phyloP scores from a whole-genome alignment of 2,888 invertebrate species.

The Creontiades dilutus region DNA sequence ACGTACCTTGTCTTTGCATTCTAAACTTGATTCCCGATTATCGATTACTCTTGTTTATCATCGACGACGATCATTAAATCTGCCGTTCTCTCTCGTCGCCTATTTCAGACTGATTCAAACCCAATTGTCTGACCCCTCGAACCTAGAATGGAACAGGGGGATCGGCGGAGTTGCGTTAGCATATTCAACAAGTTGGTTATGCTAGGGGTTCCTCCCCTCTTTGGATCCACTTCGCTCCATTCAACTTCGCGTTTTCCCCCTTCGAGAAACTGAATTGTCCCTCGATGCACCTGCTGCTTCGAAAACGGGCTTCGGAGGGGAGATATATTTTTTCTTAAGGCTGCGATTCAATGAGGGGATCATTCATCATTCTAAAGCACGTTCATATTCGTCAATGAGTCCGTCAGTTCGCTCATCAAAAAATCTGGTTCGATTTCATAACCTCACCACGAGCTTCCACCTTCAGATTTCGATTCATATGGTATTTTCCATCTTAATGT shows the following conservation, averaged over 20 bases:
- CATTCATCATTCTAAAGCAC: background rate
- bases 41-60: too few relatives aligned
- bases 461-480: too few relatives aligned
- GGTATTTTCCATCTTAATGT: too few relatives aligned
- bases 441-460: too few relatives aligned
- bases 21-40: too few relatives aligned
- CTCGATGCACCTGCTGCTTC: conserved; percentile 28
- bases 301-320: background rate
- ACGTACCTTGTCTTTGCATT: too few relatives aligned
- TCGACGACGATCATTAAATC: too few relatives aligned
- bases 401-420: too few relatives aligned
- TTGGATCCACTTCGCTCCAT: background rate
- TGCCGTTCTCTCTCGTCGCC: too few relatives aligned
- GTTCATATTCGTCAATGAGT: too few relatives aligned
- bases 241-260: conserved; percentile 3
- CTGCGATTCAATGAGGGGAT: background rate
- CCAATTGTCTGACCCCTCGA: background rate
- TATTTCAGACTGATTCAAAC: background rate
- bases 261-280: conserved; percentile 38
- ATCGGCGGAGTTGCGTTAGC: background rate
- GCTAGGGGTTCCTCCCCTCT: background rate
- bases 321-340: background rate
- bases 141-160: background rate
- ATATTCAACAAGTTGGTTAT: conserved; percentile 38
- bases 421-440: too few relatives aligned